Base-by-base conservation (phyloP, 2,113 vertebrate genomes). In the Notothenia coriiceps region DNA sequence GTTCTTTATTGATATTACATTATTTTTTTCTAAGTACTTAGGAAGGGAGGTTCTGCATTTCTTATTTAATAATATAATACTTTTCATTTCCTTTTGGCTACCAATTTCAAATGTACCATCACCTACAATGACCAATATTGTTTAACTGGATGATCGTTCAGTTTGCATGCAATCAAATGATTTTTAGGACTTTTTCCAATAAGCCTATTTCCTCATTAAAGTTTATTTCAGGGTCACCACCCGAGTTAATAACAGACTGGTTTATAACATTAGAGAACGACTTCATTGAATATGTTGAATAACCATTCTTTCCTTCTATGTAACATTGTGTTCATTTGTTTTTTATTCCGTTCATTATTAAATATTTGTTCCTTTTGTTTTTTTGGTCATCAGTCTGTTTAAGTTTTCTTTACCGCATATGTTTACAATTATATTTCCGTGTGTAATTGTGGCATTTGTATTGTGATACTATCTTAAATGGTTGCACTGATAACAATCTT, bases 171-270 rank as follows among this genome's bases (percentile, higher is more conserved):
- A 63, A 70, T 57, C 74, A 1, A 63, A 18, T 70, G 1, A 72
- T 66, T 80, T 40, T 50, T 8, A 0, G 17, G 35, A 52, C 18
- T 25, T 82, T 73, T 80, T n/a, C 47, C 14, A 61, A 3, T 17
- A 50, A 7, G 44, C 29, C 64, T 10, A 55, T 86, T 62, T 74
- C 17, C 43, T 68, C 20, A 54, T 74, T 25, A 74, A 59, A 65
- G 43, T 2, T 50, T 0, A n/a, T 11, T 25, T 59, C 12, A n/a
- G n/a, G 50, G 13, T 43, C 49, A 54, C 14, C n/a, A 52, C 44
- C 2, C 22, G 13, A 56, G 35, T 68, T 17, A 47, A 9, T n/a
- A 1, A 44, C 15, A 33, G 18, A 40, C 10, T 47, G 2, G 11
- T 71, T 54, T 51, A 11, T 77, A 20, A 4, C 11, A 50, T 75